A percentile compares a stretch with the other conserved stretches of the same genome.
These are phyloP conservation scores for Styela clava DNA, from an alignment of 23 tunicate genomes.

Conservation along the genomic window DNA sequence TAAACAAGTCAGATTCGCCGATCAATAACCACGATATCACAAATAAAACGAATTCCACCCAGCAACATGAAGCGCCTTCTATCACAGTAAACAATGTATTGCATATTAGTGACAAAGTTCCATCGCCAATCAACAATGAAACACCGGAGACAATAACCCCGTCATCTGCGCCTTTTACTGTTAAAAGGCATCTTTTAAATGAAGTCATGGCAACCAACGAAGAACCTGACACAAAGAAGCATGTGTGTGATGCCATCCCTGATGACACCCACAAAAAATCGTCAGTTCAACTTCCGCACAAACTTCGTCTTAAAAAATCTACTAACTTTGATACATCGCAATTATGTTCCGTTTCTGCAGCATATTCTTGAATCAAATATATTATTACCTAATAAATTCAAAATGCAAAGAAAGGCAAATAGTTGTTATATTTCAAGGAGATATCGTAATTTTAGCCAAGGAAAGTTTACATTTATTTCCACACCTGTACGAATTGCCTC, in stretches of 20 bases:
- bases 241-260: neutral
- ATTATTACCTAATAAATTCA: no score
- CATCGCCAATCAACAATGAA: neutral
- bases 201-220: neutral
- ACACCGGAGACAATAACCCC: neutral
- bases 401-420: no score
- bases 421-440: no score
- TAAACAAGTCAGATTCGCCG: neutral
- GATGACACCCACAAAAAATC: slow-evolving; percentile 26
- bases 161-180: neutral
- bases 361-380: neutral
- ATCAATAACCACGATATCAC: neutral
- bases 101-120: neutral
- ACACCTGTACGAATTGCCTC: no score
- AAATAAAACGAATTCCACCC: neutral
- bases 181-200: neutral
- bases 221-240: neutral
- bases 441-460: no score
- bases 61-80: neutral
- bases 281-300: slow-evolving; percentile 46
- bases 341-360: neutral
- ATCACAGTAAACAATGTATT: neutral
- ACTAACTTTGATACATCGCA: neutral
- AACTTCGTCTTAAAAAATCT: slow-evolving; percentile 44
- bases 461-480: no score